These are phyloP conservation scores for Morone saxatilis DNA, from an alignment of 2,113 vertebrate genomes.

Conservation along the genomic window DNA sequence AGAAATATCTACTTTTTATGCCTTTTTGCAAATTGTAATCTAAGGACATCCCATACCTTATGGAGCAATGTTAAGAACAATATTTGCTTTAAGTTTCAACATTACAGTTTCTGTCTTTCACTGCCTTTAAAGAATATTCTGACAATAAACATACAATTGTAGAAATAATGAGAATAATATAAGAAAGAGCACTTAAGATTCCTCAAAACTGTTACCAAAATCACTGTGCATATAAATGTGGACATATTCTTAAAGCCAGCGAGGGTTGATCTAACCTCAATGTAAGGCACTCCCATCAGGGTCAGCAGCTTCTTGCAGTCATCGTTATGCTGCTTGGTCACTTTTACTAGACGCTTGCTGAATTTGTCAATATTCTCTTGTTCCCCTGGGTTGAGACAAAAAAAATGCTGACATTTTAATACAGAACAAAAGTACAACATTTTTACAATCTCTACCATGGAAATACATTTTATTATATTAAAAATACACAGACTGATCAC, in stretches of 20 bases:
- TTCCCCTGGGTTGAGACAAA: conserved; percentile 75
- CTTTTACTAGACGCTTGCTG: conserved; percentile 94
- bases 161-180: background rate
- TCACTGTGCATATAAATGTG: background rate
- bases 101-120: background rate
- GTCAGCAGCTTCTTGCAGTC: conserved; percentile 93
- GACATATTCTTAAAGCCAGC: background rate
- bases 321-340: conserved; percentile 93
- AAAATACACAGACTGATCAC: background rate
- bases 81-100: background rate
- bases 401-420: conserved; percentile 1
- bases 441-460: background rate
- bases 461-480: background rate
- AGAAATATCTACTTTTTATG: background rate
- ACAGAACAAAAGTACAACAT: background rate
- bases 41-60: background rate
- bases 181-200: background rate
- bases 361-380: conserved; percentile 94
- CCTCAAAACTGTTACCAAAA: background rate
- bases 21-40: background rate
- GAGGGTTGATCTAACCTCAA: conserved; percentile 81
- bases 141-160: background rate
- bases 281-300: conserved; percentile 95
- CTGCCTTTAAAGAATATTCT: background rate
- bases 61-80: background rate